Percentiles rank a stretch among this genome's conserved stretches.
Conservation (phyloP, 1,140 invertebrate species). For the Brachionus rubens region DNA sequence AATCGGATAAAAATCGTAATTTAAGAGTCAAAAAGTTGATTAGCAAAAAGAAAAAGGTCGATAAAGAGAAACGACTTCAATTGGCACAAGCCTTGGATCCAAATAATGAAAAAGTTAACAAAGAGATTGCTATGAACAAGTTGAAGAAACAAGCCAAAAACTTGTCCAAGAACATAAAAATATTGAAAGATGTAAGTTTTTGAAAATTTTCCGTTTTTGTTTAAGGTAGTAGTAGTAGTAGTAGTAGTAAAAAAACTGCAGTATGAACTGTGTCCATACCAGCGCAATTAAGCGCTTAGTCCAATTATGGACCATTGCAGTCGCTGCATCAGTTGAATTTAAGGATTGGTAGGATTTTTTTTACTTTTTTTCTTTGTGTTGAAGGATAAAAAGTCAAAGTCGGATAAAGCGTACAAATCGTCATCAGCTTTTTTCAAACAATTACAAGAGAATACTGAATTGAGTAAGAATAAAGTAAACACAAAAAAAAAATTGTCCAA, state of each 20-base stretch:
- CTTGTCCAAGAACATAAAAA: conserved; percentile 40
- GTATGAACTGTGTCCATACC: too few relatives aligned
- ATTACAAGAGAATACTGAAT: conserved; percentile 39
- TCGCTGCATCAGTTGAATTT: too few relatives aligned
- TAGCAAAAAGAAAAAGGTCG: conserved; percentile 2
- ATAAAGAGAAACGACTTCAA: conserved; percentile 27
- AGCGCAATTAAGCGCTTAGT: too few relatives aligned
- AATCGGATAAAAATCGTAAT: conserved; percentile 32
- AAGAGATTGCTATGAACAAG: conserved; percentile 44
- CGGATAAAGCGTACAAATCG: conserved; percentile 34
- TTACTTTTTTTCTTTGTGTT: too few relatives aligned
- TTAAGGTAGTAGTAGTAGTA: too few relatives aligned
- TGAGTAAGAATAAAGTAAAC: background rate
- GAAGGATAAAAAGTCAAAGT: conserved; percentile 37
- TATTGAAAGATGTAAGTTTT: conserved; percentile 12
- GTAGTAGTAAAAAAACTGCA: too few relatives aligned
- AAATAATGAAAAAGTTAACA: conserved; percentile 36
- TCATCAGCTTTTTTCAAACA: conserved; percentile 44
- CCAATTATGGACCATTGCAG: too few relatives aligned
- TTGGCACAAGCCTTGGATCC: conserved; percentile 40
- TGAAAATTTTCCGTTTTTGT: background rate
- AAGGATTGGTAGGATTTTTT: too few relatives aligned
- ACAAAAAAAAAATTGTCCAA: background rate
- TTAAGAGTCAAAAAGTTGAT: conserved; percentile 41
- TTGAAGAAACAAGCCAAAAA: conserved; percentile 45